phyloP scores from a whole-genome alignment of 30 jellyfish, hydroid and myxozoan species.

The Chrysaora quinquecirrha region DNA sequence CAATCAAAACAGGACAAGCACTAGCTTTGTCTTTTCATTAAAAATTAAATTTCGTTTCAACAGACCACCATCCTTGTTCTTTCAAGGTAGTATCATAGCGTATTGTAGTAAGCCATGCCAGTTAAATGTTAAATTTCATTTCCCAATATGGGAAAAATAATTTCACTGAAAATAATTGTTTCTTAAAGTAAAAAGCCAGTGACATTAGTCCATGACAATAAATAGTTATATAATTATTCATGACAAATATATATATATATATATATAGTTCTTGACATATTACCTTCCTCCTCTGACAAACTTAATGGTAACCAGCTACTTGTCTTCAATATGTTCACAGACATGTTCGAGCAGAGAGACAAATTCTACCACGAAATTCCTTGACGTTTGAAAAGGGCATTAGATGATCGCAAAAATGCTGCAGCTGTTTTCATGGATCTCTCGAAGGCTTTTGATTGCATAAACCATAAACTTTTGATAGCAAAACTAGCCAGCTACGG shows the following conservation, averaged over 20 bases:
- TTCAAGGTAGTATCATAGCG: neutral
- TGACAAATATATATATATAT: no score
- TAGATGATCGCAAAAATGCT: no score
- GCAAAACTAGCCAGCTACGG: no score
- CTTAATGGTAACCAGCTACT: no score
- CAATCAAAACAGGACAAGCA: neutral
- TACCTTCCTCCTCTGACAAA: no score
- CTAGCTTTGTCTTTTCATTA: neutral
- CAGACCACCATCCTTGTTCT: neutral
- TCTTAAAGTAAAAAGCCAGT: neutral
- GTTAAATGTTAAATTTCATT: neutral
- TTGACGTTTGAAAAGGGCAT: no score
- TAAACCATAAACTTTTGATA: no score
- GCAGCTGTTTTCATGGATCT: no score
- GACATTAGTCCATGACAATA: neutral
- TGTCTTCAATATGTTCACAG: no score
- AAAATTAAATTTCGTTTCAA: neutral
- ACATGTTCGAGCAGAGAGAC: no score
- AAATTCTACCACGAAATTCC: no score
- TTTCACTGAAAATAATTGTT: neutral
- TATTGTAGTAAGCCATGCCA: neutral
- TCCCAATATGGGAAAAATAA: neutral
- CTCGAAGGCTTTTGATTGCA: no score
- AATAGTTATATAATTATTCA: neutral
- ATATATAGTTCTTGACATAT: neutral